Evolutionary conservation across 2,113 vertebrate species (phyloP), one percentile per base, ranked within the genome.

Genomic region (Synchiropus splendidus): DNA sequence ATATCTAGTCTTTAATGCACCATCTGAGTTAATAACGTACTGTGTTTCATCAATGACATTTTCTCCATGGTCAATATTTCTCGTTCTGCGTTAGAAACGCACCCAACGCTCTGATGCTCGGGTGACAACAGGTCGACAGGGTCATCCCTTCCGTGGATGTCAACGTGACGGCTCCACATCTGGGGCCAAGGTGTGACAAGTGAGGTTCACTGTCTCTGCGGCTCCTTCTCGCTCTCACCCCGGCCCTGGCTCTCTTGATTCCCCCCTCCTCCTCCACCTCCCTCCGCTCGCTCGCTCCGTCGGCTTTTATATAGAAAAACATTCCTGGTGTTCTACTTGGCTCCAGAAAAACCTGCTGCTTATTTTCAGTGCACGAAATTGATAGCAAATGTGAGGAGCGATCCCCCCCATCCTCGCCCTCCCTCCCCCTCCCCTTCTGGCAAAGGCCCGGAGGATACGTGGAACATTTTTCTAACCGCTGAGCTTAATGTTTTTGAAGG

Each of bases 331-430:
- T 78, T 77, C 75, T 58, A 43, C 73, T 68, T 68, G 55, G 70
- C 73, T 79, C 72, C 71, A 70, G 64, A 77, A 69, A 80, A 79
- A 84, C 72, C 79, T 79, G 75, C 68, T 81, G 85, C 83, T 84
- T 85, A 79, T 82, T 83, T 83, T 85, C 81, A 82, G 78, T 61
- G 58, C 70, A 60, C 78, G 79, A 85, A 87, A 87, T 87, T 82
- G 80, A 85, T 81, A 85, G 80, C 85, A 85, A 87, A 85, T 87
- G 85, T 85, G 80, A 79, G 70, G 76, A 83, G 61, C 63, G 77
- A 79, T 82, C 73, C 63, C 70, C 64, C 61, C 42, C 45, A 54
- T 42, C 43, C 49, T 27, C 16, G 56, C 21, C 34, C 38, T 37
- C 40, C 47, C 17, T 39, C 5, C 69, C 67, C 64, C 74, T 61